Base-by-base conservation (phyloP, 30 jellyfish, hydroid and myxozoan species). In the Rhopilema esculentum region DNA sequence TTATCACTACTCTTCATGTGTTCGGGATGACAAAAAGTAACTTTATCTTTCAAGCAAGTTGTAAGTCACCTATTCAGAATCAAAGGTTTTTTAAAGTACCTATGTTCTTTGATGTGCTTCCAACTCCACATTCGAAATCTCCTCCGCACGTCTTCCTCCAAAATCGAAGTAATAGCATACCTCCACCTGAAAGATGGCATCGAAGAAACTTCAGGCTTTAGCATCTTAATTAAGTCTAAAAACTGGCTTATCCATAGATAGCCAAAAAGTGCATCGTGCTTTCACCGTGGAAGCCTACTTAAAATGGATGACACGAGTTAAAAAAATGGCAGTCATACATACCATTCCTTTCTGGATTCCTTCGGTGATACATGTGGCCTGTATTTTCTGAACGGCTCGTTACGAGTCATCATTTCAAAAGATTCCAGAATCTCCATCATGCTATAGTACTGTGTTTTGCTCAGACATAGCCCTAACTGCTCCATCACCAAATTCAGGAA, bases 331-430 rank as follows among this genome's bases (percentile, higher is more conserved):
- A n/a, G n/a, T n/a, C n/a, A n/a, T n/a, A n/a, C n/a, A n/a, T 40
- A 94, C 99, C 97, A 90, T 26, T 48, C 28, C n/a, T 53, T 66
- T 7, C 72, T 83, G 57, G 93, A 66, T 51, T 91, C 97, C 22
- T 50, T 72, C 72, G 77, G 79, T 17, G 96, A 78, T 31, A 49
- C 87, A 21, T 18, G 62, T 27, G 99, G 99, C 66, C 97, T 82
- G 87, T 94, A 94, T 72, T 94, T 94, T 28, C 99, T 90, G 87
- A 94, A 94, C 79, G 99, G 99, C 29, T 74, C 92, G 69, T 94
- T 94, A 15, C 97, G 91, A 0, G 71, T 82, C 99, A 94, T 94
- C 73, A 94, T 89, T 77, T 88, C 97, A 67, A 94, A 87, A 0
- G 97, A 88, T 66, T 94, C 99, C 40, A 94, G 79, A 31, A 94